A percentile compares a stretch with the other conserved stretches of the same genome.
Evolutionary conservation across 2,888 invertebrate species (phyloP).

Genomic region (Tenthredo mesomela): DNA sequence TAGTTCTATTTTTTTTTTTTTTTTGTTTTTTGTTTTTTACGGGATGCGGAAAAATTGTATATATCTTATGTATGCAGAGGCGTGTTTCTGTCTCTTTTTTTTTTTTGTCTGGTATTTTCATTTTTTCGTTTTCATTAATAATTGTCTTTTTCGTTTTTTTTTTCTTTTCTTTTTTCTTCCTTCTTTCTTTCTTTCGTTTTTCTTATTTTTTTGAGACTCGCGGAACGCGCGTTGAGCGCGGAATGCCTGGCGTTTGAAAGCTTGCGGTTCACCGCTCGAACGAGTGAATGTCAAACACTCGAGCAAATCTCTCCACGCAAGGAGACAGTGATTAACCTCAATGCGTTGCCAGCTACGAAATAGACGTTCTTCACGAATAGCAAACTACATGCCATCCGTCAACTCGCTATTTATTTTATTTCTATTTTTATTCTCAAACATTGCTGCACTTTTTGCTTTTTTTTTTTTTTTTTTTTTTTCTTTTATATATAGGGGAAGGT

Average conservation of each 20-base stretch:
- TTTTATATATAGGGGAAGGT: too few species aligned
- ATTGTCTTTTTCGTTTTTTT: neutral
- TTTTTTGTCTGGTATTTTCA: too few species aligned
- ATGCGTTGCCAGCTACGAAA: slow-evolving; percentile 47
- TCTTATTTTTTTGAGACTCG: neutral
- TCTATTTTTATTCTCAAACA: neutral
- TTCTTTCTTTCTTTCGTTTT: neutral
- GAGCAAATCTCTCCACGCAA: slow-evolving; percentile 45
- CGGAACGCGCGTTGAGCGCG: slow-evolving; percentile 19
- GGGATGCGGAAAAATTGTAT: neutral
- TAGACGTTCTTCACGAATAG: slow-evolving; percentile 35
- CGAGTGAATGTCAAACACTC: slow-evolving; percentile 44
- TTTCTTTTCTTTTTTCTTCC: too few species aligned
- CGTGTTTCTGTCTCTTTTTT: neutral
- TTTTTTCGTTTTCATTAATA: neutral
- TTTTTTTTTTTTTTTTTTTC: too few species aligned
- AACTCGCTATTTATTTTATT: slow-evolving; percentile 62
- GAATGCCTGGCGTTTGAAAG: slow-evolving; percentile 40
- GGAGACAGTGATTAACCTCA: slow-evolving; percentile 51
- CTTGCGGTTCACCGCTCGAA: slow-evolving; percentile 23
- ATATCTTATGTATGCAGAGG: neutral
- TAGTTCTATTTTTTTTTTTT: too few species aligned
- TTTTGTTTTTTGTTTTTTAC: too few species aligned
- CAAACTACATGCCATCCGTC: slow-evolving; percentile 61
- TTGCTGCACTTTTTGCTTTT: neutral